Evolutionary conservation across 2,113 vertebrate genomes (phyloP), one percentile per base, ranked within the genome.

Genomic region (Scatophagus argus): DNA sequence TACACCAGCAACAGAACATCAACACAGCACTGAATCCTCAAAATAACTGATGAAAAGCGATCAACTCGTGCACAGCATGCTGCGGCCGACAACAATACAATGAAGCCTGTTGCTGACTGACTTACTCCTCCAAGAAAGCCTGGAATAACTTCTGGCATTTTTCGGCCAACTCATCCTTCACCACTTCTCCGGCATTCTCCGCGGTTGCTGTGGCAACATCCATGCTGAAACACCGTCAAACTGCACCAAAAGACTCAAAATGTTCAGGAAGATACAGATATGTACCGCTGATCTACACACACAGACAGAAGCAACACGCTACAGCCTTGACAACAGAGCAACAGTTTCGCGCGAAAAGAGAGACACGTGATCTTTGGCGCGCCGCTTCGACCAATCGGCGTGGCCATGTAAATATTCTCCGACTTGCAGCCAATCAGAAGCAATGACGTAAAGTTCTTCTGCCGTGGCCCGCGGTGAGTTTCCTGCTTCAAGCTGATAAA

Each of bases 91-190:
- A 73, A 55, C 66, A 82, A 77, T 6, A 81, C 65, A 32, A 55
- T 0, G 7, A 43, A 41, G 43, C 27, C 12, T n/a, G 43, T 1
- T 16, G 16, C 23, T 2, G 55, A 0, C 16, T 0, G 19, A 97
- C 98, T 99, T 89, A 99, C 98, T 99, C 97, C 72, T 99, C 98
- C n/a, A 99, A 83, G 87, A 99, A 99, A 81, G 97, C 97, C 92
- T 98, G 96, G 88, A 99, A 99, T 27, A 99, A 92, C 85, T 99
- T 99, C 93, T 99, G 98, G 70, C 98, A 99, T 85, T 99, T 99
- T 83, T 99, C 98, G 0, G 97, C 96, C 92, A 99, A 93, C 67
- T 99, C 98, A 83, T 99, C 98, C 21, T 97, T 98, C 60, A 98
- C 90, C 64, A 90, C 93, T 72, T 93, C 93, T 3, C 95, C 95